phyloP scores from a whole-genome alignment of 2,888 invertebrate genomes.

The Bellardia bayeri region DNA sequence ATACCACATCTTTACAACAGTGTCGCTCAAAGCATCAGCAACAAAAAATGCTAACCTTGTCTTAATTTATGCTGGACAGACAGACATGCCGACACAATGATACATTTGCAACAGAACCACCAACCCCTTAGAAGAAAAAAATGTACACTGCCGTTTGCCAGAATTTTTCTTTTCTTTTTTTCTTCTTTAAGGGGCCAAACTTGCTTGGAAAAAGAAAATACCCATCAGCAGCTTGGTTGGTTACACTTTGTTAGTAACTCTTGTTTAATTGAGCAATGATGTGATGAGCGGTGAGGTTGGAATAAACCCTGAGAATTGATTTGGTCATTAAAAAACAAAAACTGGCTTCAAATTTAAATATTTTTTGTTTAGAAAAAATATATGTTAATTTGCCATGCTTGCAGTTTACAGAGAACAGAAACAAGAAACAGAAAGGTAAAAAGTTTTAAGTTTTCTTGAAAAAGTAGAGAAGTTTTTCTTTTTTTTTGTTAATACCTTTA shows the following conservation, averaged over 20 bases:
- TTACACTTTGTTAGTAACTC: not conserved
- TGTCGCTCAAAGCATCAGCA: slow-evolving; percentile 64
- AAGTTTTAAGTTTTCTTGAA: not conserved
- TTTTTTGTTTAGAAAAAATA: slow-evolving; percentile 7
- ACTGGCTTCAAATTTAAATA: slow-evolving; percentile 31
- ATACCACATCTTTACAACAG: slow-evolving; percentile 60
- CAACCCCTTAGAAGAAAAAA: slow-evolving; percentile 40
- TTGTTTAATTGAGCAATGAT: not conserved
- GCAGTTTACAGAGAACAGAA: not conserved
- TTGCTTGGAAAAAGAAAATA: not conserved
- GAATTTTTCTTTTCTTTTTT: slow-evolving; percentile 46
- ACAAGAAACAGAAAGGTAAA: not conserved
- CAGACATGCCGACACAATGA: too few relatives aligned
- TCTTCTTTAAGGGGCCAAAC: slow-evolving; percentile 6
- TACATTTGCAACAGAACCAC: not conserved
- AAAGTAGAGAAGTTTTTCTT: not conserved
- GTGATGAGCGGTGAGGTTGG: not conserved
- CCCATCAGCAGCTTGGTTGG: too few relatives aligned
- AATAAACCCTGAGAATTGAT: not conserved
- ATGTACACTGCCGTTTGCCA: slow-evolving; percentile 72
- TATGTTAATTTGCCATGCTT: not conserved
- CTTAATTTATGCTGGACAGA: slow-evolving; percentile 36
- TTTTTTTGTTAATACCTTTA: too few relatives aligned
- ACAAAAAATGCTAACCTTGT: slow-evolving; percentile 70
- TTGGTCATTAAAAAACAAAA: not conserved